Conservation (phyloP, 2,113 vertebrate genomes). For the Orientallactaga bullata region DNA sequence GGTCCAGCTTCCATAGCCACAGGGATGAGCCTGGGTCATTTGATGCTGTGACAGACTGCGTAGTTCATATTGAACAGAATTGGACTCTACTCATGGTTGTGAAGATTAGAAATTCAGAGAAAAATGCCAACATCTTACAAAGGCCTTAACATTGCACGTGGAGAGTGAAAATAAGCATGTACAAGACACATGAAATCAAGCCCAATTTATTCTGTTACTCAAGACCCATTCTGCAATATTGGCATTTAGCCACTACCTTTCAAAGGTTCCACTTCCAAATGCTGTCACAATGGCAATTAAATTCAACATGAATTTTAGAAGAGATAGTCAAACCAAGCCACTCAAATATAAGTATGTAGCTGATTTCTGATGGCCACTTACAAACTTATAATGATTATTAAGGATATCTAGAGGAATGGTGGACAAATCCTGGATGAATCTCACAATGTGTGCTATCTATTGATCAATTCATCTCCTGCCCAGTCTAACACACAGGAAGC, state of each 20-base stretch:
- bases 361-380: background rate
- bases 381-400: background rate
- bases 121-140: background rate
- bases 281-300: background rate
- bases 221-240: background rate
- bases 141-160: background rate
- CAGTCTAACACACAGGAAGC: accelerated
- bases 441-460: background rate
- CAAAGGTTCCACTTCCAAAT: background rate
- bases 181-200: background rate
- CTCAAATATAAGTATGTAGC: background rate
- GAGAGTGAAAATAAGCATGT: background rate
- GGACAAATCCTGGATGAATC: background rate
- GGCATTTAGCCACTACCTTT: background rate
- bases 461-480: background rate
- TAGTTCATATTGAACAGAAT: background rate
- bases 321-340: background rate
- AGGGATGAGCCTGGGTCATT: background rate
- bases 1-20: background rate
- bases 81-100: background rate
- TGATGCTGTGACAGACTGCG: background rate
- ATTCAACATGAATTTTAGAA: background rate
- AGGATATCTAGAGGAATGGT: background rate
- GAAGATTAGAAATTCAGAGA: background rate
- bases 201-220: background rate